Percentiles rank a stretch among this genome's conserved stretches.
Evolutionary conservation across 2,888 invertebrate genomes (phyloP).

Genomic region (Lepeophtheirus nordmannii): DNA sequence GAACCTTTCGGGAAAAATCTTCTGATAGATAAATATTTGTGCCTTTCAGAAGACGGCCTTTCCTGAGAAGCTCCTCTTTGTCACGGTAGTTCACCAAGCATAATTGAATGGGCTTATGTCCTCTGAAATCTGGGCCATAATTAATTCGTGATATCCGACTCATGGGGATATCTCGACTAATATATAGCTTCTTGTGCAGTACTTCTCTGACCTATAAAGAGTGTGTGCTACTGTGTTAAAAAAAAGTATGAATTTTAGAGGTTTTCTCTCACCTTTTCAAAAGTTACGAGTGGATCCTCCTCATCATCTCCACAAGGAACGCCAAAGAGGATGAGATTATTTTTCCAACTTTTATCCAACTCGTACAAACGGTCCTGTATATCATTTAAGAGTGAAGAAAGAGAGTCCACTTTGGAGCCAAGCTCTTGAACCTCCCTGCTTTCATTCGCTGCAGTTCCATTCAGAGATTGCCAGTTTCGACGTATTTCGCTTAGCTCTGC

Average conservation of each 20-base stretch:
- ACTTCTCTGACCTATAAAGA: constrained; percentile 14
- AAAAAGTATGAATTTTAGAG: not conserved
- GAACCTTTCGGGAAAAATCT: constrained; percentile 24
- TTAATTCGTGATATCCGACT: constrained; percentile 12
- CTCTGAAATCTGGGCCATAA: constrained; percentile 23
- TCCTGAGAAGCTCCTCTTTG: constrained; percentile 23
- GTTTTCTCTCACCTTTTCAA: constrained; percentile 4
- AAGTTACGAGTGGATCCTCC: constrained; percentile 2
- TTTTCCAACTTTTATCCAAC: constrained; percentile 24
- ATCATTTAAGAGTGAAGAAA: constrained; percentile 15
- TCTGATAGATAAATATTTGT: constrained; percentile 23
- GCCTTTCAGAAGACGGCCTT: constrained; percentile 21
- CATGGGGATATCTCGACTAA: constrained; percentile 21
- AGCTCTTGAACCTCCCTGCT: constrained; percentile 1
- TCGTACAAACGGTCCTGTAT: constrained; percentile 24
- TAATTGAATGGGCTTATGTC: constrained; percentile 22
- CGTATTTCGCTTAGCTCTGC: constrained; percentile 22
- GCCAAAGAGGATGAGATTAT: constrained; percentile 21
- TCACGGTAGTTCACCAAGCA: constrained; percentile 19
- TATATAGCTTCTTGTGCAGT: constrained; percentile 19
- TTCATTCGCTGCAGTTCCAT: not conserved
- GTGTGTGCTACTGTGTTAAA: no score
- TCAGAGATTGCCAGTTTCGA: constrained; percentile 4
- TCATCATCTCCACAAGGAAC: constrained; percentile 13
- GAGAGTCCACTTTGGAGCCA: not conserved